Conservation (phyloP, 1,140 invertebrate genomes). For the Lordiphosa clarofinis region DNA sequence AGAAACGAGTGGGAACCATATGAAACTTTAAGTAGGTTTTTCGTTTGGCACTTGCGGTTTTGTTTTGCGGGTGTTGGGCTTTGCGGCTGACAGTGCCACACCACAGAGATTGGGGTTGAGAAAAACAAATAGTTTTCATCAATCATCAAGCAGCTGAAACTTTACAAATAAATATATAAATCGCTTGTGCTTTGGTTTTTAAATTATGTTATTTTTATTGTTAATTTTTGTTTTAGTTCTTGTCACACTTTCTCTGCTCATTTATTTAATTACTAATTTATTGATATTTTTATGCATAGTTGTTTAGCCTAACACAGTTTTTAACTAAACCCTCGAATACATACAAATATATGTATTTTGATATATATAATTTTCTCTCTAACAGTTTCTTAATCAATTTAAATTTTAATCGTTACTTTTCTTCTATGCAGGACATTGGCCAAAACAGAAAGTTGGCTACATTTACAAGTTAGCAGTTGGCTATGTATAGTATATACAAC, state of each 20-base stretch:
- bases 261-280: conserved; percentile 41
- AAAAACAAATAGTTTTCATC: conserved; percentile 14
- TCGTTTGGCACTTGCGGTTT: conserved; percentile 48
- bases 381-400: conserved; percentile 32
- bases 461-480: conserved; percentile 16
- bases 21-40: conserved; percentile 71
- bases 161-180: conserved; percentile 5
- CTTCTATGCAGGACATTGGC: conserved; percentile 58
- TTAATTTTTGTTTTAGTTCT: conserved; percentile 43
- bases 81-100: conserved; percentile 42
- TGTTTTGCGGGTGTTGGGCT: conserved; percentile 58
- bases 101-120: conserved; percentile 40
- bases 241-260: conserved; percentile 39
- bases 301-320: conserved; percentile 53
- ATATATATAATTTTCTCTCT: conserved; percentile 8
- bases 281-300: conserved; percentile 48
- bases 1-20: conserved; percentile 37
- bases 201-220: conserved; percentile 58
- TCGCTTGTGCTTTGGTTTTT: conserved; percentile 21
- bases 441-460: conserved; percentile 17
- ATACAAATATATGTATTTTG: conserved; percentile 22
- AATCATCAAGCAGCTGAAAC: conserved; percentile 15
- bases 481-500: conserved; percentile 9
- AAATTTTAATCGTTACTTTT: conserved; percentile 20
- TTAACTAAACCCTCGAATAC: conserved; percentile 52